Base-by-base conservation (phyloP, 2,888 invertebrate species). In the Orthosia gracilis region DNA sequence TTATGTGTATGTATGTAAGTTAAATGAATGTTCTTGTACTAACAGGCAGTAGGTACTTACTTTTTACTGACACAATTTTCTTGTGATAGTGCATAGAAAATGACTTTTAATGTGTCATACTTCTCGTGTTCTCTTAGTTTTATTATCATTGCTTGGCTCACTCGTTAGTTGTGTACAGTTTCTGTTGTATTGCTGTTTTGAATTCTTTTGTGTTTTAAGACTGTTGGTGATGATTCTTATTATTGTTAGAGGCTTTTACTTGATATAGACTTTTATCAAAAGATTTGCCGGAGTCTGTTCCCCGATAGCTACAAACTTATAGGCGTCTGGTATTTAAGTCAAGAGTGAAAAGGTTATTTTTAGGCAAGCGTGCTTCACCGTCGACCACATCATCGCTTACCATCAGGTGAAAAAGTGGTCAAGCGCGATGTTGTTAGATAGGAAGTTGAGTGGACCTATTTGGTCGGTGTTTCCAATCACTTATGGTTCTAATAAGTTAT, bases 21-120 rank as follows among this genome's bases (percentile, higher is more conserved):
- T 40, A 70, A 85, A 81, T 84, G 82, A 80, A 59, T 12, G 47
- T 50, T 18, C 21, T 31, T 50, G 49, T 69, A 50, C 58, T 63
- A 52, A 66, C 68, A 31, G 65, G 55, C 26, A 26, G 11, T n/a
- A n/a, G n/a, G n/a, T 31, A 31, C 64, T 67, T 61, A 31, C 54
- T 47, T 64, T 70, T 57, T 66, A 58, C 69, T 54, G 76, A 50
- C 7, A 80, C 50, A 66, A 57, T 80, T 80, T 84, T 84, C 81
- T 55, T 47, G 1, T 7, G 31, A 59, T 66, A 66, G 50, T 55
- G 81, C 65, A 52, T 73, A 40, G 58, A 31, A 84, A 80, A 80
- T 66, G 45, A 75, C 82, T 62, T 40, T 40, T 80, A 81, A 80
- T 84, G 68, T 68, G 54, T 45, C 15, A 31, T 50, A 3, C 18